Conservation (phyloP, 2,797 vertebrate species). For the Presbytis comata region DNA sequence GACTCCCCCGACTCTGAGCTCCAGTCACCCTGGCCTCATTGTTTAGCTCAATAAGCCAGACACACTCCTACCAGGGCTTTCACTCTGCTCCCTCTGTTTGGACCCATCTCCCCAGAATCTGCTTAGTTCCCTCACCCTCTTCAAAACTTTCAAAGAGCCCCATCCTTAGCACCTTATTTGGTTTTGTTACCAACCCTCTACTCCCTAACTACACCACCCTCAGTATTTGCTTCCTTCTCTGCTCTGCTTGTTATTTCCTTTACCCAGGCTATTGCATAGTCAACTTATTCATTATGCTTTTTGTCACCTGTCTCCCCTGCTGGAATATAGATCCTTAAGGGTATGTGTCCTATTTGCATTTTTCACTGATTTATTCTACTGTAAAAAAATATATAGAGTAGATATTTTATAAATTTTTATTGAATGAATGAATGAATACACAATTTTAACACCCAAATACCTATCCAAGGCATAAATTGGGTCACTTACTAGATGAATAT, state of each 20-base stretch:
- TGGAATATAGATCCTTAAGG: not conserved
- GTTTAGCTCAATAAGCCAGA: not conserved
- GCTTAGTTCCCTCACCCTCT: not conserved
- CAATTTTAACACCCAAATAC: not conserved
- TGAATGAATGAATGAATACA: not conserved
- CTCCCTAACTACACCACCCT: not conserved
- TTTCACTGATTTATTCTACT: not conserved
- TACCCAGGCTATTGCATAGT: not conserved
- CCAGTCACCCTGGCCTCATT: not conserved
- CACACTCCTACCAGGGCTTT: not conserved
- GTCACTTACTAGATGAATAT: too few species aligned
- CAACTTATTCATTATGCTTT: not conserved
- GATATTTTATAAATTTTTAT: not conserved
- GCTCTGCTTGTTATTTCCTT: not conserved
- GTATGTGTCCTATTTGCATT: not conserved
- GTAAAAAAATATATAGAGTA: not conserved
- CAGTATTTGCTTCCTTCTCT: too few species aligned
- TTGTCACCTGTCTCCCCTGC: not conserved
- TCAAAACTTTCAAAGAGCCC: not conserved
- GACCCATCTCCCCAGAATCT: not conserved
- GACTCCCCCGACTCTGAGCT: not conserved
- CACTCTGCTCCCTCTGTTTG: not conserved
- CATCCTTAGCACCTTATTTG: not conserved
- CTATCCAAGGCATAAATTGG: not conserved
- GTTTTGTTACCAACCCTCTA: not conserved